Base-by-base conservation (phyloP, 2,113 vertebrate species). In the Apaloderma vittatum region DNA sequence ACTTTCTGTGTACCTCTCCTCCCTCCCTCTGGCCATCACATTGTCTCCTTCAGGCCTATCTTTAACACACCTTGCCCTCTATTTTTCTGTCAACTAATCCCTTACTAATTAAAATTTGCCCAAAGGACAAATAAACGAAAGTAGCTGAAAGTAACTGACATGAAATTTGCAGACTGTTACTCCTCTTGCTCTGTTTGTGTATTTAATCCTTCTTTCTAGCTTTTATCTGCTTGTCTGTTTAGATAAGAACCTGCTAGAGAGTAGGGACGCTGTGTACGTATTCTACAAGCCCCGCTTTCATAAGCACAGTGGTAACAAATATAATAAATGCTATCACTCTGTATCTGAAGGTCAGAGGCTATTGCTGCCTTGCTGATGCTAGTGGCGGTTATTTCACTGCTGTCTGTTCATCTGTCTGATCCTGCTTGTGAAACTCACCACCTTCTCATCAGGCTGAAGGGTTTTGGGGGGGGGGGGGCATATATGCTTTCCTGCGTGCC, bases 101-200 rank as follows among this genome's bases (percentile, higher is more conserved):
- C 46, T 77, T 77, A 48, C 36, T 91, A 94, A 92, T 96, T 94
- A 78, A 96, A 91, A 20, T 88, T 73, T 75, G 48, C 70, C 77
- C 45, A 67, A 59, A 87, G 68, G 68, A 74, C 37, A 75, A 78
- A 30, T 84, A 72, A 94, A 78, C 22, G 52, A 63, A 91, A 78
- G 49, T 75, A 78, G 32, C 57, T 59, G 72, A 93, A n/a, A n/a
- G n/a, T n/a, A n/a, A 46, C 67, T 88, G 65, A 78, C 48, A 48
- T 67, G 55, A 78, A 81, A 78, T 84, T 74, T 89, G 12, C 26
- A 13, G 1, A 27, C 48, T 86, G 16, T 52, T 84, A 43, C 54
- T 77, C 22, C 14, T 22, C 57, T 80, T 92, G 32, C 68, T 70
- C 74, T 94, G 54, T 75, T 76, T 88, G 29, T 54, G 19, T 51